phyloP scores from a whole-genome alignment of 2,797 vertebrate species.

The Sciurus vulgaris region DNA sequence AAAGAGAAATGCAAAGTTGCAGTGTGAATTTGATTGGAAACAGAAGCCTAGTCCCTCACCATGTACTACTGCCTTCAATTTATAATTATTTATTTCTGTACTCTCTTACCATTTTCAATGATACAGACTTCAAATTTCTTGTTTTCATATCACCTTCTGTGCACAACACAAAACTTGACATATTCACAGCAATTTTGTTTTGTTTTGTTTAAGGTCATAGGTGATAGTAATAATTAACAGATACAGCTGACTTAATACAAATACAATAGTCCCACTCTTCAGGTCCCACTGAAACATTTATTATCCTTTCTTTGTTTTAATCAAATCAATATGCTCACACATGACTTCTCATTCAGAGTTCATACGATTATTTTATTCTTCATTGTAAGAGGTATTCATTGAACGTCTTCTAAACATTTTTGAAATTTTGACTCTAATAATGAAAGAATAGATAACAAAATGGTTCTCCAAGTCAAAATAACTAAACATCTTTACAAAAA shows the following conservation, averaged over 20 bases:
- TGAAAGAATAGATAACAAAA: not conserved
- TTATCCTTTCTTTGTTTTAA: not conserved
- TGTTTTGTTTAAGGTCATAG: too few relatives aligned
- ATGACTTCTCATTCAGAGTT: not conserved
- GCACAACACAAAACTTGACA: not conserved
- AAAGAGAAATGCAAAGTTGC: not conserved
- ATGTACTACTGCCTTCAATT: not conserved
- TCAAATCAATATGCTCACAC: too few relatives aligned
- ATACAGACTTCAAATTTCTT: not conserved
- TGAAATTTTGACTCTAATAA: not conserved
- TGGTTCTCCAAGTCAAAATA: not conserved
- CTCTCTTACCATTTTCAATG: not conserved
- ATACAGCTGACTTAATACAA: not conserved
- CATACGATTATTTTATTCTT: not conserved
- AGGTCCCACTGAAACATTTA: fast-evolving
- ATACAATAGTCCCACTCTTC: not conserved
- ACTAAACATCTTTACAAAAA: not conserved
- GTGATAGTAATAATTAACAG: not conserved
- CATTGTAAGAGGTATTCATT: not conserved
- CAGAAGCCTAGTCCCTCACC: too few relatives aligned
- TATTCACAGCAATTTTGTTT: too few relatives aligned
- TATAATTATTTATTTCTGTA: not conserved
- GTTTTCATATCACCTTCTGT: not conserved
- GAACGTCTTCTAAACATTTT: not conserved
- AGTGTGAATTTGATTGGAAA: not conserved